A percentile compares a stretch with the other conserved stretches of the same genome.
Evolutionary conservation across 2,113 vertebrate species (phyloP).

Genomic region (Dicrurus megarhynchus): DNA sequence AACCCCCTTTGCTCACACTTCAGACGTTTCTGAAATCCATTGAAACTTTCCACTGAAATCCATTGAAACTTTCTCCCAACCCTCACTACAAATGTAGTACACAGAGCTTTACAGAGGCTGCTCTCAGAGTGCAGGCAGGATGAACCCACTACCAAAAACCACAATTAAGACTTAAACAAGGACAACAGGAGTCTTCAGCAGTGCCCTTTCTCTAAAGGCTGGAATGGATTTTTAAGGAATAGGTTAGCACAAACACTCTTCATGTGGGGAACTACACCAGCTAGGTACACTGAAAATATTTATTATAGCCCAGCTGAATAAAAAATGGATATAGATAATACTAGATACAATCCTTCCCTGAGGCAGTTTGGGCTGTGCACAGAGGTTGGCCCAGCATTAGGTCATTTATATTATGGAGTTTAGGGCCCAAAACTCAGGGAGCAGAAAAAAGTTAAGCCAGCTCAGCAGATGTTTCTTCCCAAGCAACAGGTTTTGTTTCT

Average conservation of each 20-base stretch:
- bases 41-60: not conserved
- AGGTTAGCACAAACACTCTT: not conserved
- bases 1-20: not conserved
- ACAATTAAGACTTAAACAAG: not conserved
- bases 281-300: not conserved
- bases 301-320: not conserved
- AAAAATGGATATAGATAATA: not conserved
- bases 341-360: not conserved
- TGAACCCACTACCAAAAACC: not conserved
- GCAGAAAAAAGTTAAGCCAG: not conserved
- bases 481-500: not conserved
- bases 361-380: not conserved
- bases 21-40: not conserved
- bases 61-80: not conserved
- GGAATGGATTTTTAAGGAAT: not conserved
- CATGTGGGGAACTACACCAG: not conserved
- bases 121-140: not conserved
- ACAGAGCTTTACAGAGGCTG: not conserved
- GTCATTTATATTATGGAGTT: not conserved
- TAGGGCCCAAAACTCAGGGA: not conserved
- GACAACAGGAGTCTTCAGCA: not conserved
- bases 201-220: not conserved
- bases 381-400: not conserved
- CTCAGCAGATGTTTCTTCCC: not conserved
- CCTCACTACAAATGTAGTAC: not conserved